Conservation (phyloP, 2,888 invertebrate genomes). For the Leptinotarsa haldemani region DNA sequence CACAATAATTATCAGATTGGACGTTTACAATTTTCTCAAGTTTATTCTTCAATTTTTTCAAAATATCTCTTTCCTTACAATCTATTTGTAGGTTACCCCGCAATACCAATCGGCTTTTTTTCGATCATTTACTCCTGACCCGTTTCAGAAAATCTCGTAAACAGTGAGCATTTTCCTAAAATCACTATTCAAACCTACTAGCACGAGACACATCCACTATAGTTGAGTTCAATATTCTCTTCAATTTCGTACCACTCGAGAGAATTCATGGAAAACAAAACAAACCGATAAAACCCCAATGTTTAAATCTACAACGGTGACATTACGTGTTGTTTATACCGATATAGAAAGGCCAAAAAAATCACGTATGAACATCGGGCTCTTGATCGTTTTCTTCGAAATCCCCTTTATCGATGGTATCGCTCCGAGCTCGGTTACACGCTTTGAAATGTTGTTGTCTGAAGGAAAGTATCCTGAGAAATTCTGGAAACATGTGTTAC, state of each 20-base stretch:
- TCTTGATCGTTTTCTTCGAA: constrained; percentile 22
- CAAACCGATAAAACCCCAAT: constrained; percentile 14
- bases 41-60: no score
- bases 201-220: not conserved
- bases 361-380: constrained; percentile 21
- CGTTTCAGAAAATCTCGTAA: not conserved
- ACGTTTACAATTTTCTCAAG: no score
- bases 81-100: no score
- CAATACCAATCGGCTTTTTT: not conserved
- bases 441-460: constrained; percentile 48
- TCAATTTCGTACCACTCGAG: constrained; percentile 1
- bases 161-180: not conserved
- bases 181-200: not conserved
- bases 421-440: constrained; percentile 30
- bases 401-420: constrained; percentile 31
- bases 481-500: constrained; percentile 42
- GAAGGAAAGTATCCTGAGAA: constrained; percentile 44
- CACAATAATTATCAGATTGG: no score
- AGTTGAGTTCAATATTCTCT: constrained; percentile 17
- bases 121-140: not conserved
- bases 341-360: constrained; percentile 17
- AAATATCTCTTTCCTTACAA: no score
- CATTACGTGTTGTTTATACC: constrained; percentile 23
- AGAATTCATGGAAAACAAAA: constrained; percentile 1
- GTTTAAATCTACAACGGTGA: constrained; percentile 14